Evolutionary conservation across 2,888 invertebrate genomes (phyloP), one percentile per base, ranked within the genome.

Genomic region (Nomada lathburiana): DNA sequence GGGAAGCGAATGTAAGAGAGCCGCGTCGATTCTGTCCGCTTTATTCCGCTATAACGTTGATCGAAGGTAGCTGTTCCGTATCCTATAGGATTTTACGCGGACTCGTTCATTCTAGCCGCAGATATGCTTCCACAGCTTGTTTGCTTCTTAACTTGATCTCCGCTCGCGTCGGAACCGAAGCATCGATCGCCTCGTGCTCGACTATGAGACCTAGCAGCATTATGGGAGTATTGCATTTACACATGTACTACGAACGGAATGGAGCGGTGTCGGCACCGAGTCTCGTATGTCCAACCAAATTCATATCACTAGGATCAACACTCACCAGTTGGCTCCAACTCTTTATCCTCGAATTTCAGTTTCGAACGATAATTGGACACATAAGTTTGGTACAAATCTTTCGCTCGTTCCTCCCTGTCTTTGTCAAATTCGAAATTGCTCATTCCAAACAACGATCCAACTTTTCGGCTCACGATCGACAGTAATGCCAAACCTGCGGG

Each of bases 71-170:
- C n/a, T 2, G 55, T 2, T 2, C 36, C 1, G 55, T 20, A 55
- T 20, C 23, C 16, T 44, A 13, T 10, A 2, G 13, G 16, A 13
- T 47, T 47, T 47, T 47, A 16, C 26, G 20, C 36, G 23, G 5
- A 29, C 11, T 5, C 52, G 16, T 5, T 67, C 73, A 91, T 47
- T 92, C 88, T 4, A 59, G 65, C 79, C 87, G 91, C 4, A 86
- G 55, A 63, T 92, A 94, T 92, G 2, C 94, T 47, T 95, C 95
- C 0, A 95, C 94, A 4, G 95, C 89, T 84, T 95, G 95, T 89
- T 94, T 95, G 86, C 95, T 95, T 42, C 94, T 94, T 16, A 94
- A 89, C 86, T 95, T 95, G 4, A 95, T 90, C 1, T 95, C 91
- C 1, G 94, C 93, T 76, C 95, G 94, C 50, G 95, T 94, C 0